phyloP scores from a whole-genome alignment of 2,797 vertebrate genomes.

The Psittacula echo region DNA sequence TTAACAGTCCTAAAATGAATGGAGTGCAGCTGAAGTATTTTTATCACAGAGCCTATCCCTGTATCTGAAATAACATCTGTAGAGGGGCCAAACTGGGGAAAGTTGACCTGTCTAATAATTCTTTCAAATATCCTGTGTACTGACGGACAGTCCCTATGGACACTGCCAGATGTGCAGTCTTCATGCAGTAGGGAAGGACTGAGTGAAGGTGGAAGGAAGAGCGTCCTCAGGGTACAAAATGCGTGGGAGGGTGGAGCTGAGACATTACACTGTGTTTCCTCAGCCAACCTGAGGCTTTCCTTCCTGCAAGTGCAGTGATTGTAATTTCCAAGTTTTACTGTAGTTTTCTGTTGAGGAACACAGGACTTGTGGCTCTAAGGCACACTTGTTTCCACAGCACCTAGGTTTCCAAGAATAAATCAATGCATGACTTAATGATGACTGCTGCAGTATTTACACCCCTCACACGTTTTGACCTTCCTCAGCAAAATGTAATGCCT shows the following conservation, averaged over 20 bases:
- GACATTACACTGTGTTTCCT: accelerated
- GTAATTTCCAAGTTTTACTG: background rate
- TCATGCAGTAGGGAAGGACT: background rate
- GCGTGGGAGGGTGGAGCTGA: background rate
- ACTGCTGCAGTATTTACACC: constrained; percentile 51
- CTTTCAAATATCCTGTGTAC: background rate
- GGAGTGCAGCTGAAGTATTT: background rate
- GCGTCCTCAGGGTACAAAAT: background rate
- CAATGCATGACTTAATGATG: constrained; percentile 52
- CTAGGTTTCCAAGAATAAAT: constrained; percentile 63
- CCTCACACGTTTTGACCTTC: constrained; percentile 50
- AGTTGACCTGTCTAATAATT: background rate
- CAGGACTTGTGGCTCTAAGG: background rate
- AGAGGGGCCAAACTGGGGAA: constrained; percentile 7
- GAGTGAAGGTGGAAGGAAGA: background rate
- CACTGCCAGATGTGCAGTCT: background rate
- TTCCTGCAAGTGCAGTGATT: background rate
- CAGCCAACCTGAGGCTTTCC: background rate
- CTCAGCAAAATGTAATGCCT: constrained; percentile 55
- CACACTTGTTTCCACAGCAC: background rate
- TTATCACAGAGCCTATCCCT: background rate
- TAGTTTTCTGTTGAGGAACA: background rate
- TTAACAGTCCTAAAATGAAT: constrained; percentile 6
- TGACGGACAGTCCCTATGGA: background rate
- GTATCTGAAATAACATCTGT: constrained; percentile 4